phyloP scores from a whole-genome alignment of 2,888 invertebrate genomes.

The Protonemura montana region DNA sequence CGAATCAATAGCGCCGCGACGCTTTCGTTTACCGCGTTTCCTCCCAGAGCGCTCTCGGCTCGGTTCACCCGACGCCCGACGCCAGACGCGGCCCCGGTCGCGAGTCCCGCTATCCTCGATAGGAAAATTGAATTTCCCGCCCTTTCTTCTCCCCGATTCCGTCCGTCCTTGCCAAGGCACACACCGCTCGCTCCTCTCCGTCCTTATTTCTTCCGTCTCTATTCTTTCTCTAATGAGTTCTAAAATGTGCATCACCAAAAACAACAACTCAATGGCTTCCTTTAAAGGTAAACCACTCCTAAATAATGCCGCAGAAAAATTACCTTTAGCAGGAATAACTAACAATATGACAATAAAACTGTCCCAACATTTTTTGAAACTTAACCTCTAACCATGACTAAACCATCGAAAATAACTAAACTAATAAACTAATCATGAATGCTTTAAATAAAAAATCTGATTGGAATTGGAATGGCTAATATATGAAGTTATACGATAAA shows the following conservation, averaged over 20 bases:
- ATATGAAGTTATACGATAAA: conserved; percentile 51
- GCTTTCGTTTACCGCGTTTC: neutral
- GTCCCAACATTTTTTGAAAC: conserved; percentile 44
- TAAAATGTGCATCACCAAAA: conserved; percentile 48
- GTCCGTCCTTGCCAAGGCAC: neutral
- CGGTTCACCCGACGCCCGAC: neutral
- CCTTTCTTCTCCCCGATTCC: neutral
- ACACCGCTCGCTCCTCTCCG: conserved; percentile 16
- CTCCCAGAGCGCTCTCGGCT: neutral
- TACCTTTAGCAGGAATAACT: conserved; percentile 7
- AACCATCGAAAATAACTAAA: conserved; percentile 50
- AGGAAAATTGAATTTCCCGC: conserved; percentile 39
- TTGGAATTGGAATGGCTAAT: conserved; percentile 51
- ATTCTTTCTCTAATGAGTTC: conserved; percentile 49
- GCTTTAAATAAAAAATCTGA: conserved; percentile 49
- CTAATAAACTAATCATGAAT: conserved; percentile 49
- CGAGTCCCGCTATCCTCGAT: conserved; percentile 33
- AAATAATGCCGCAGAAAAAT: conserved; percentile 48
- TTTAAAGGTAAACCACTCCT: conserved; percentile 50
- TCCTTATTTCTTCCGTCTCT: conserved; percentile 45
- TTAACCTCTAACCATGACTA: conserved; percentile 44
- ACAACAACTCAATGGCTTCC: conserved; percentile 51
- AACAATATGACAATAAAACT: conserved; percentile 29
- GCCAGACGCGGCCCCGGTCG: conserved; percentile 5
- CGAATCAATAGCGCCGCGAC: conserved; percentile 8